Evolutionary conservation across 1,140 invertebrate species (phyloP).

Genomic region (Riptortus pedestris): DNA sequence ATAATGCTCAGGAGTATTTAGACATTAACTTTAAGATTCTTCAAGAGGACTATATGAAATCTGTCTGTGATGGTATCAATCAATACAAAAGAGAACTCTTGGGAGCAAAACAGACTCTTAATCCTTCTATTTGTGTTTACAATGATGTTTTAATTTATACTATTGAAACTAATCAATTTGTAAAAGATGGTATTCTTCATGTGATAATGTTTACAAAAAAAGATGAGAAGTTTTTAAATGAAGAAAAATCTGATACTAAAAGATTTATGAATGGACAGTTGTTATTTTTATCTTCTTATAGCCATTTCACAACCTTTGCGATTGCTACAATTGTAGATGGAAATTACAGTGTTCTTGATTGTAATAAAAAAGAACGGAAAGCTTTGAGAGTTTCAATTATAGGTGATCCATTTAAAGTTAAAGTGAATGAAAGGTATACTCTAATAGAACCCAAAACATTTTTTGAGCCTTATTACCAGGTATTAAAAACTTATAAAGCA

Average conservation of each 20-base stretch:
- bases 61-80: conserved; percentile 38
- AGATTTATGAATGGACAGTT: conserved; percentile 60
- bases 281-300: conserved; percentile 53
- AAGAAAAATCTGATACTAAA: conserved; percentile 39
- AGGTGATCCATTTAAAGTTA: conserved; percentile 36
- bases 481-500: conserved; percentile 49
- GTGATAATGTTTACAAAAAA: conserved; percentile 28
- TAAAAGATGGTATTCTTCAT: conserved; percentile 30
- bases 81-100: conserved; percentile 18
- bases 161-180: conserved; percentile 46
- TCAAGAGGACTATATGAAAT: conserved; percentile 42
- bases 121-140: not conserved
- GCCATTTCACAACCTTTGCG: conserved; percentile 51
- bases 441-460: conserved; percentile 58
- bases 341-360: conserved; percentile 48
- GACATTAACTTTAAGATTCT: conserved; percentile 43
- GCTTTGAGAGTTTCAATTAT: conserved; percentile 39
- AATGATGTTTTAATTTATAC: not conserved
- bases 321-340: conserved; percentile 36
- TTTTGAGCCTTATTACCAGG: conserved; percentile 56
- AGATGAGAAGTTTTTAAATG: conserved; percentile 20
- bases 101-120: not conserved
- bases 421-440: conserved; percentile 39
- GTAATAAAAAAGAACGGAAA: conserved; percentile 42
- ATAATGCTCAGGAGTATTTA: conserved; percentile 40